A percentile compares a stretch with the other conserved stretches of the same genome.
These are phyloP conservation scores for Cordilura impudica DNA, from an alignment of 2,888 invertebrate genomes.

Conservation along the genomic window DNA sequence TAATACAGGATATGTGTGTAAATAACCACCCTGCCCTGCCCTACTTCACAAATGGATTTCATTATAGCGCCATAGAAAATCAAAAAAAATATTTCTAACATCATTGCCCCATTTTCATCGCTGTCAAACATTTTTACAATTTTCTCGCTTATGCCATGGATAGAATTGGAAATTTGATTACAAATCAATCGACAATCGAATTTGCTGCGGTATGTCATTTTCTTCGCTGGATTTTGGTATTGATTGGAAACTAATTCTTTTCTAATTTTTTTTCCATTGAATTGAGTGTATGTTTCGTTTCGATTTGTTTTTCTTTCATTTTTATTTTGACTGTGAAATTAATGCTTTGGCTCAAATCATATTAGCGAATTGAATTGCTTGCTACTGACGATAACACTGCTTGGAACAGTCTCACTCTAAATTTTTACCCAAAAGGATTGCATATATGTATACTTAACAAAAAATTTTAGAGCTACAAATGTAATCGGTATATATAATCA, in stretches of 20 bases:
- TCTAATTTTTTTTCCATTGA: constrained; percentile 33
- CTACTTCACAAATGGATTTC: constrained; percentile 1
- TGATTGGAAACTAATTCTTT: constrained; percentile 41
- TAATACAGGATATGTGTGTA: constrained; percentile 41
- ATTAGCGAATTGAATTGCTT: neutral
- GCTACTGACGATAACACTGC: no score
- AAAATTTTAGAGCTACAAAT: no score
- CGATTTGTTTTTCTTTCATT: constrained; percentile 29
- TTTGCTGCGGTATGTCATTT: constrained; percentile 58
- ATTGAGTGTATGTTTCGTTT: constrained; percentile 29
- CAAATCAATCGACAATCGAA: neutral
- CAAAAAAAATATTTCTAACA: neutral
- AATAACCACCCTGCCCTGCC: neutral
- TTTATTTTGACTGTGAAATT: neutral
- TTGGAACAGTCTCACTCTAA: no score
- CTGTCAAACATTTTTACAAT: neutral
- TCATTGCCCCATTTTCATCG: neutral
- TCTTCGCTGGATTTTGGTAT: constrained; percentile 53
- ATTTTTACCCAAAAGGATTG: no score
- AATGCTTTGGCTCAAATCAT: neutral
- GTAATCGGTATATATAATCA: no score
- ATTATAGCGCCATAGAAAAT: neutral
- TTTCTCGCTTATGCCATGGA: constrained; percentile 24
- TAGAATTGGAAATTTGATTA: constrained; percentile 32
- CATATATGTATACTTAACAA: no score